phyloP scores from a whole-genome alignment of 2,888 invertebrate genomes.

The Andrena trimmerana region DNA sequence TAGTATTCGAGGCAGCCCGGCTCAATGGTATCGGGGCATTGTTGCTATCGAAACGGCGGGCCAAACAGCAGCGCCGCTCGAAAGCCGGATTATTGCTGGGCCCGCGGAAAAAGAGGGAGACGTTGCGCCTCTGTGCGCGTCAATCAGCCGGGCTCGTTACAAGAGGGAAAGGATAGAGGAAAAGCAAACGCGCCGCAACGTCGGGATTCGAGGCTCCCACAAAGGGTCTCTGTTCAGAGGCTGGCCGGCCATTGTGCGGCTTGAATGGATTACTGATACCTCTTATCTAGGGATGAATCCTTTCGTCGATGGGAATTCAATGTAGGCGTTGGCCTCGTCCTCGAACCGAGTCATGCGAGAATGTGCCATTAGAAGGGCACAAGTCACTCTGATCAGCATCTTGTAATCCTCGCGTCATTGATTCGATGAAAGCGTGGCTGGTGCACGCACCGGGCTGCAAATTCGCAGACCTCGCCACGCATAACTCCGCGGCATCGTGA shows the following conservation, averaged over 20 bases:
- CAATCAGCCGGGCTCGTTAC: constrained; percentile 1
- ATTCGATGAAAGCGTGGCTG: too few species aligned
- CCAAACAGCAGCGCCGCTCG: background rate
- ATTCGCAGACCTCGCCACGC: too few species aligned
- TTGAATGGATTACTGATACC: background rate
- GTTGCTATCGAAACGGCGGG: constrained; percentile 6
- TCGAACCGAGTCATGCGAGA: background rate
- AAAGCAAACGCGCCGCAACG: background rate
- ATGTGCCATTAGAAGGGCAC: too few species aligned
- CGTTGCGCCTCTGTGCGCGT: background rate
- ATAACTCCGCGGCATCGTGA: too few species aligned
- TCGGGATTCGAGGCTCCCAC: background rate
- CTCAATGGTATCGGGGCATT: constrained; percentile 13
- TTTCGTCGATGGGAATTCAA: background rate
- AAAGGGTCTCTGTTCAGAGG: background rate
- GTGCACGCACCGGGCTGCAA: too few species aligned
- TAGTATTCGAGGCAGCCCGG: constrained; percentile 30
- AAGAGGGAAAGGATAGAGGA: background rate
- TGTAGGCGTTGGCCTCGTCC: background rate
- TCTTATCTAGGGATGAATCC: constrained; percentile 4
- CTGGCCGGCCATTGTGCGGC: background rate
- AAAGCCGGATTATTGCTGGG: constrained; percentile 15
- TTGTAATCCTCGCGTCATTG: too few species aligned
- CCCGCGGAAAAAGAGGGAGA: background rate
- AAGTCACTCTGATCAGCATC: too few species aligned